Evolutionary conservation across 2,888 invertebrate genomes (phyloP).

Genomic region (Sialis lutaria): DNA sequence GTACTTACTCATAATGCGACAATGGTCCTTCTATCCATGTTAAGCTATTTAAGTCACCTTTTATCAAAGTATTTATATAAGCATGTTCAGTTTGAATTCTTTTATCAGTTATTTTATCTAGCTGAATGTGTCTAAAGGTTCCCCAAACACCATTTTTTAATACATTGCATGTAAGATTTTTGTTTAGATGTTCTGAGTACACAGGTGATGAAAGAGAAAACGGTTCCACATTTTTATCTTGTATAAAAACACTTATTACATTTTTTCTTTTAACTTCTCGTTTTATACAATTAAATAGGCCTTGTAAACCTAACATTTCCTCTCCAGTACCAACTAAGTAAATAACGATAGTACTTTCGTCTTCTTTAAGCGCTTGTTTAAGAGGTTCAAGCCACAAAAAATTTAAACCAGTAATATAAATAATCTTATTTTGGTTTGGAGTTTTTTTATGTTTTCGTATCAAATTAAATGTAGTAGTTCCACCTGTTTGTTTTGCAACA

Average conservation of each 20-base stretch:
- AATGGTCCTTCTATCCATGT: slow-evolving; percentile 62
- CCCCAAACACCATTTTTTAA: slow-evolving; percentile 36
- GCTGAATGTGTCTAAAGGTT: slow-evolving; percentile 43
- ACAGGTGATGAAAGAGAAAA: slow-evolving; percentile 46
- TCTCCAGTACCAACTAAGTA: slow-evolving; percentile 31
- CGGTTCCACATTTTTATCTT: slow-evolving; percentile 40
- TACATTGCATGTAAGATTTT: slow-evolving; percentile 68
- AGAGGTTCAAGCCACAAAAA: slow-evolving; percentile 69
- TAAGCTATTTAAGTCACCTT: slow-evolving; percentile 66
- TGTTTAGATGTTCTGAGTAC: slow-evolving; percentile 44
- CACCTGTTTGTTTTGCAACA: slow-evolving; percentile 43
- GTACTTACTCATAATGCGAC: neutral
- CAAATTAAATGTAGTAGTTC: slow-evolving; percentile 45
- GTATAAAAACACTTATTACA: slow-evolving; percentile 42
- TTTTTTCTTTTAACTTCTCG: slow-evolving; percentile 44
- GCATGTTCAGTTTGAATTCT: slow-evolving; percentile 40
- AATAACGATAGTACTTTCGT: slow-evolving; percentile 27
- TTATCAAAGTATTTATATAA: slow-evolving; percentile 58
- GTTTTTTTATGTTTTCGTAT: slow-evolving; percentile 34
- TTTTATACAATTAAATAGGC: slow-evolving; percentile 70
- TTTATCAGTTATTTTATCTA: slow-evolving; percentile 29
- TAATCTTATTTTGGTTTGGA: slow-evolving; percentile 26
- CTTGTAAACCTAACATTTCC: slow-evolving; percentile 55
- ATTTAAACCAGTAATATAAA: slow-evolving; percentile 49
- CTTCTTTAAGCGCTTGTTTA: slow-evolving; percentile 53